phyloP scores from a whole-genome alignment of 1,140 invertebrate species.

The Drosophila pectinifera region DNA sequence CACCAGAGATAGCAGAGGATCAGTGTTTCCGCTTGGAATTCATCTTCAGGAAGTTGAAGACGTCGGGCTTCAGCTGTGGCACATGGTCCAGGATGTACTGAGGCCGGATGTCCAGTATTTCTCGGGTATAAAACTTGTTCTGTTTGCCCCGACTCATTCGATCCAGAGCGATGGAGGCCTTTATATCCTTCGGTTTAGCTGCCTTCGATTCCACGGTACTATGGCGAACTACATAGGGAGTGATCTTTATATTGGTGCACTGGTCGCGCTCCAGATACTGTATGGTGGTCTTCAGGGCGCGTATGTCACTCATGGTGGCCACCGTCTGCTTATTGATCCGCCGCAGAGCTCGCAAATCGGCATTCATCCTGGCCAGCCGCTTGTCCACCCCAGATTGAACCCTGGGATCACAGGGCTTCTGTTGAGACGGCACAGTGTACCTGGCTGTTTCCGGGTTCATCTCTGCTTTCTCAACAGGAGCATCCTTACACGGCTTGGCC shows the following conservation, averaged over 20 bases:
- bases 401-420: slow-evolving; percentile 7
- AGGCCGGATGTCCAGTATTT: slow-evolving; percentile 14
- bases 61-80: slow-evolving; percentile 24
- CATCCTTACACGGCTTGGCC: slow-evolving; percentile 11
- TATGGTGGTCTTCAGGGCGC: slow-evolving; percentile 14
- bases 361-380: slow-evolving; percentile 1
- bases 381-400: slow-evolving; percentile 1
- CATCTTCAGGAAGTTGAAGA: slow-evolving; percentile 14
- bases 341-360: slow-evolving; percentile 7
- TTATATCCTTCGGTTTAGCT: neutral
- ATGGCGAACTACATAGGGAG: slow-evolving; percentile 5
- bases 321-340: slow-evolving; percentile 28
- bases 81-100: slow-evolving; percentile 33
- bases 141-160: neutral
- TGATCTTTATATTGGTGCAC: slow-evolving; percentile 8
- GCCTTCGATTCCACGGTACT: slow-evolving; percentile 3
- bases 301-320: slow-evolving; percentile 34
- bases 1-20: slow-evolving; percentile 12
- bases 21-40: neutral
- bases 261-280: neutral
- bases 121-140: neutral
- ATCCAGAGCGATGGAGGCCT: slow-evolving; percentile 23
- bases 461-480: neutral
- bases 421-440: slow-evolving; percentile 3
- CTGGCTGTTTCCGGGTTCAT: neutral